phyloP scores from a whole-genome alignment of 2,113 vertebrate genomes.

The Anseranas semipalmata region DNA sequence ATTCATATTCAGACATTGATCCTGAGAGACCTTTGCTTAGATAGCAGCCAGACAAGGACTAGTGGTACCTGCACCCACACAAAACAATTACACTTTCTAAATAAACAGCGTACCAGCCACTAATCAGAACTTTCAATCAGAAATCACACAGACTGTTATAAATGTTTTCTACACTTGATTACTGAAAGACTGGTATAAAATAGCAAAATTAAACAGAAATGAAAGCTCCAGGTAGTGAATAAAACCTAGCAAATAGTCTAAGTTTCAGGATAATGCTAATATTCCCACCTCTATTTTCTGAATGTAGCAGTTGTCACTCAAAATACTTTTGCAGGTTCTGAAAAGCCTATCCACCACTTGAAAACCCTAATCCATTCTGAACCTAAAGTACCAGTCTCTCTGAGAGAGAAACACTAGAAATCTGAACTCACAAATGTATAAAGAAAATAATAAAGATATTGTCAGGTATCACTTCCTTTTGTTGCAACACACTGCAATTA shows the following conservation, averaged over 20 bases:
- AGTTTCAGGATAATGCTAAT: neutral
- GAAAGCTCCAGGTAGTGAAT: neutral
- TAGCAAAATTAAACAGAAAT: neutral
- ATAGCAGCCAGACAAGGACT: neutral
- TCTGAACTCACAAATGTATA: neutral
- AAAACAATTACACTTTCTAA: neutral
- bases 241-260: neutral
- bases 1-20: neutral
- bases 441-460: neutral
- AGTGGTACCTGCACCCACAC: neutral
- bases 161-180: neutral
- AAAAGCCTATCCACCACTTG: neutral
- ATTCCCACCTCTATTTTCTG: neutral
- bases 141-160: neutral
- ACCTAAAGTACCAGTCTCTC: neutral
- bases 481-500: neutral
- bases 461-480: neutral
- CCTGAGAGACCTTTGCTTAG: neutral
- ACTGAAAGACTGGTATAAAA: neutral
- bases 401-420: neutral
- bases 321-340: neutral
- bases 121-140: neutral
- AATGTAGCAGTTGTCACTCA: neutral
- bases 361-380: neutral
- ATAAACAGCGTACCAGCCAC: neutral